Percentiles rank a stretch among this genome's conserved stretches.
phyloP scores from a whole-genome alignment of 2,113 vertebrate species.

The Capreolus pygargus region DNA sequence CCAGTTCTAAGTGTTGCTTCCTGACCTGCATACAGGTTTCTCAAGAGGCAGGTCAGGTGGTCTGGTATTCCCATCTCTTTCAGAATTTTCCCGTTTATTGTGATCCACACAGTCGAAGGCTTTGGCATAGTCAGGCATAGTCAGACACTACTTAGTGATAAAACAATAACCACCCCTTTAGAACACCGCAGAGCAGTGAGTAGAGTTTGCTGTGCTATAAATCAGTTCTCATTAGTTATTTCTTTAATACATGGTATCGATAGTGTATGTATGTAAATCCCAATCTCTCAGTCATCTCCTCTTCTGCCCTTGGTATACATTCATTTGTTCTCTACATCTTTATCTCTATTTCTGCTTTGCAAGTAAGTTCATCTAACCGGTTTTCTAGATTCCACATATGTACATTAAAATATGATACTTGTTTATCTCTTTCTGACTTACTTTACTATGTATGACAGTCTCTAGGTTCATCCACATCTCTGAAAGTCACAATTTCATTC shows the following conservation, averaged over 20 bases:
- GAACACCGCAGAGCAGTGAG: neutral
- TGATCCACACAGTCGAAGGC: too few relatives aligned
- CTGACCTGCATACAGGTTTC: too few relatives aligned
- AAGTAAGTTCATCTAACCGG: neutral
- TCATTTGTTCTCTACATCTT: neutral
- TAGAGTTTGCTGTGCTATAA: neutral
- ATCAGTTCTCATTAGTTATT: neutral
- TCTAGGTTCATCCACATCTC: neutral
- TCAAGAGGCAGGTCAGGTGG: too few relatives aligned
- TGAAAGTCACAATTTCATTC: neutral
- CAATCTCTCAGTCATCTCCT: neutral
- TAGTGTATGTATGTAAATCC: neutral
- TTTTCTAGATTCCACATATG: neutral
- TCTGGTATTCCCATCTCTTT: too few relatives aligned
- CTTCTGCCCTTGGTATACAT: neutral
- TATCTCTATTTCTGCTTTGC: neutral
- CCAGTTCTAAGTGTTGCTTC: too few relatives aligned
- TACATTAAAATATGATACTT: neutral
- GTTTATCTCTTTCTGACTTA: neutral
- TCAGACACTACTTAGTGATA: neutral
- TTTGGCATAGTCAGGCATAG: too few relatives aligned
- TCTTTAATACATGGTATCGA: neutral
- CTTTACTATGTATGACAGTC: neutral
- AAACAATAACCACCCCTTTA: neutral
- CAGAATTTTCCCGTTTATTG: too few relatives aligned